These are phyloP conservation scores for Atta cephalotes DNA, from an alignment of 1,140 invertebrate genomes.

Conservation along the genomic window DNA sequence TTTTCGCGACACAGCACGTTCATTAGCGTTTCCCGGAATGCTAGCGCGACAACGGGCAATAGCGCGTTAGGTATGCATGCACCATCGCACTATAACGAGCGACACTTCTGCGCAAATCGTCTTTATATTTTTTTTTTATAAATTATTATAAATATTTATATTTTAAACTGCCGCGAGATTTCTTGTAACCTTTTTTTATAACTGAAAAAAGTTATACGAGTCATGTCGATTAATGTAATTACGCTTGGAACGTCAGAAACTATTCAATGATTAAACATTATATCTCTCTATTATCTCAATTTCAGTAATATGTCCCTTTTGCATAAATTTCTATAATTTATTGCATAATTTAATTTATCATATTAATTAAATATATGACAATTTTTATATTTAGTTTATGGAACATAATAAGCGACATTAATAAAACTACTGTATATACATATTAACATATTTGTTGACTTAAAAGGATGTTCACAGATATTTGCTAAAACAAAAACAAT, in stretches of 20 bases:
- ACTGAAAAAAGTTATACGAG: neutral
- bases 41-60: constrained; percentile 31
- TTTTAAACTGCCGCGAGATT: neutral
- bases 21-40: constrained; percentile 63
- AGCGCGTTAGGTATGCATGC: neutral
- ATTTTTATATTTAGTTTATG: neutral
- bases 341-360: neutral
- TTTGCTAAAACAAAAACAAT: constrained; percentile 45
- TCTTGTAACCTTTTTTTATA: neutral
- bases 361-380: constrained; percentile 14
- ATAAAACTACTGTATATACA: neutral
- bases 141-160: constrained; percentile 13
- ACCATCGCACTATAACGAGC: constrained; percentile 14
- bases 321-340: neutral
- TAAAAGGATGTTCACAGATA: neutral
- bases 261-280: neutral
- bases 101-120: neutral
- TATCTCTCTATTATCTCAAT: neutral
- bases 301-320: neutral
- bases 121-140: constrained; percentile 14
- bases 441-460: neutral
- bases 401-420: neutral
- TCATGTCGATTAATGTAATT: neutral
- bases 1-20: constrained; percentile 58
- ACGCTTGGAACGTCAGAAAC: neutral